Evolutionary conservation across 2,113 vertebrate species (phyloP).

Genomic region (Lethenteron reissneri): DNA sequence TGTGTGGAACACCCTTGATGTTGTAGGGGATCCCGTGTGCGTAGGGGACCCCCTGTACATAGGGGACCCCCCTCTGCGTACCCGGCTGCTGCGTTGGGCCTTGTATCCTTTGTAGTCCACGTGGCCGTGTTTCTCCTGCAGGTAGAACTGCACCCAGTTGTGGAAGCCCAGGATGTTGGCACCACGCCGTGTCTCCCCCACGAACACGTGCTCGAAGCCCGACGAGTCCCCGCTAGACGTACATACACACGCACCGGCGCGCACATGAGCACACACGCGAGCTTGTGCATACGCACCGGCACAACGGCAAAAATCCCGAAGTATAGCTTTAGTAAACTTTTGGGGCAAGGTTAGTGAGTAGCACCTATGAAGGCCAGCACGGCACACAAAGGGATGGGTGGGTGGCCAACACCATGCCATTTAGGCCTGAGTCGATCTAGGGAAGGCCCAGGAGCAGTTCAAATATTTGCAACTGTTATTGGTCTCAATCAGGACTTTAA

Average conservation of each 20-base stretch:
- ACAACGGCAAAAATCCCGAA: not conserved
- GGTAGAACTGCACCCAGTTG: constrained; percentile 63
- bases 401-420: not conserved
- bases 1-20: too few species aligned
- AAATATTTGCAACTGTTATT: too few species aligned
- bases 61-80: too few species aligned
- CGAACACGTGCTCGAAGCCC: constrained; percentile 60
- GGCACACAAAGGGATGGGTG: not conserved
- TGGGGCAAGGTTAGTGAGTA: too few species aligned
- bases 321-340: not conserved
- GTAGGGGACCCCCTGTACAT: too few species aligned
- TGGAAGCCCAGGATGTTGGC: constrained; percentile 42
- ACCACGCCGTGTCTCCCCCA: constrained; percentile 37
- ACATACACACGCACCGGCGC: too few species aligned
- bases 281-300: not conserved
- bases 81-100: constrained; percentile 13
- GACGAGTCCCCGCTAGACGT: constrained; percentile 37
- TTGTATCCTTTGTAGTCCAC: constrained; percentile 54
- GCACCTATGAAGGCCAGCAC: not conserved
- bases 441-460: too few species aligned
- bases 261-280: too few species aligned
- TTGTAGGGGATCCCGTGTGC: too few species aligned
- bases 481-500: too few species aligned
- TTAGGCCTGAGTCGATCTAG: too few species aligned
- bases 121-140: constrained; percentile 37